Conservation (phyloP, 37 sponge, comb jelly and placozoan species). For the Tethya wilhelma region DNA sequence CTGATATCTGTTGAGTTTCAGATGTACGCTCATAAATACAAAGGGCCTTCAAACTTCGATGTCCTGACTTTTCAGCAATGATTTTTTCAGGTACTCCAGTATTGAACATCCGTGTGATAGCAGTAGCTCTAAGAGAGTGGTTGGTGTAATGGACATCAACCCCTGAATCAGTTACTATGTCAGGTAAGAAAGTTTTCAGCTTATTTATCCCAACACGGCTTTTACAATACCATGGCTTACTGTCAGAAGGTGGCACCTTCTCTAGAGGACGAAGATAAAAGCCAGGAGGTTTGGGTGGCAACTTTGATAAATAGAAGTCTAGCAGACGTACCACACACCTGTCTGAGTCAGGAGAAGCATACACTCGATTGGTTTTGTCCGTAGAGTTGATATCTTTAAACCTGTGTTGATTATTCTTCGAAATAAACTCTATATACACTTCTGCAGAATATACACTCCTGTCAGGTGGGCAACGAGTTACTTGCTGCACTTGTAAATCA, state of each 20-base stretch:
- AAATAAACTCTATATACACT: constrained; percentile 31
- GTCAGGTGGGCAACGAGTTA: constrained; percentile 14
- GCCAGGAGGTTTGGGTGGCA: constrained; percentile 28
- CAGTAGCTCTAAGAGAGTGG: constrained; percentile 45
- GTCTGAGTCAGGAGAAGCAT: constrained; percentile 31
- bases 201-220: constrained; percentile 38
- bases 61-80: constrained; percentile 39
- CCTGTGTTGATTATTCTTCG: constrained; percentile 42
- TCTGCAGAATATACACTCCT: constrained; percentile 17
- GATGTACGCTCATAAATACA: constrained; percentile 28
- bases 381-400: constrained; percentile 49
- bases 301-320: constrained; percentile 26
- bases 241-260: constrained; percentile 9
- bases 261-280: constrained; percentile 51
- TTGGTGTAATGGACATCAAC: constrained; percentile 41
- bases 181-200: constrained; percentile 27
- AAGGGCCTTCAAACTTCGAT: constrained; percentile 33
- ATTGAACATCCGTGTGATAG: constrained; percentile 44
- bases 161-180: constrained; percentile 21
- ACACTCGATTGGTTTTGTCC: constrained; percentile 15
- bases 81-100: constrained; percentile 51
- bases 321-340: constrained; percentile 35
- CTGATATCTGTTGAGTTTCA: constrained; percentile 9
- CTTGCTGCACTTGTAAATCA: constrained; percentile 21
- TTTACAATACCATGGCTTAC: constrained; percentile 32